Evolutionary conservation across 2,797 vertebrate genomes (phyloP).

Genomic region (Sitta carolinensis): DNA sequence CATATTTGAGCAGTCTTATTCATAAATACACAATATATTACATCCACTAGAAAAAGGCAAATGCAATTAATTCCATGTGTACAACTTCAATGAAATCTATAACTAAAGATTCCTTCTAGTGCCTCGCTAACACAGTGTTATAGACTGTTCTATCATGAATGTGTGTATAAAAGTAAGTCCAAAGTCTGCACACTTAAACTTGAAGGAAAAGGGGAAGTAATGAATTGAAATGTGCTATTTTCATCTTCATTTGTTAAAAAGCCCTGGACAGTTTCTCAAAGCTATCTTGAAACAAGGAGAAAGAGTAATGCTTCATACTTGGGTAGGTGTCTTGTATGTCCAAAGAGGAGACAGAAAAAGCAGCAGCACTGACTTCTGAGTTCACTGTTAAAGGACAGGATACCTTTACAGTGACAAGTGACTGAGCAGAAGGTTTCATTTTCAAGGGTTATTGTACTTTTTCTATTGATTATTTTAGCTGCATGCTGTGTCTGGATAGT

Average conservation of each 20-base stretch:
- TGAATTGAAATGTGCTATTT: neutral
- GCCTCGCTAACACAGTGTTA: neutral
- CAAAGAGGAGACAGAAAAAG: neutral
- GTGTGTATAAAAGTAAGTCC: neutral
- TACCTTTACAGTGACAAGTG: neutral
- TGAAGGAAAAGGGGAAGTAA: neutral
- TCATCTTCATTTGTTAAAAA: neutral
- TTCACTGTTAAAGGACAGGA: neutral
- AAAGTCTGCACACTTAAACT: neutral
- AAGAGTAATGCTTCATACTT: neutral
- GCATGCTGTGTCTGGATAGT: neutral
- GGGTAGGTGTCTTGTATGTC: fast-evolving
- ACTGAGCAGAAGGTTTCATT: neutral
- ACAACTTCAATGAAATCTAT: neutral
- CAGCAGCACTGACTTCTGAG: neutral
- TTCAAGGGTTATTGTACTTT: slow-evolving; percentile 25
- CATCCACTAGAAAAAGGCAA: neutral
- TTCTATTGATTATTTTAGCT: slow-evolving; percentile 30
- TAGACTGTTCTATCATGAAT: fast-evolving
- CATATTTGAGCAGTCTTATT: neutral
- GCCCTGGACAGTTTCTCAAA: neutral
- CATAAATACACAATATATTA: neutral
- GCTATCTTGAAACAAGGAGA: neutral
- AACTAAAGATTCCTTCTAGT: neutral
- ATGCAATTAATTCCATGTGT: neutral